Evolutionary conservation across 2,888 invertebrate species (phyloP), one percentile per base, ranked within the genome.

Genomic region (Hirudinaria manillensis): DNA sequence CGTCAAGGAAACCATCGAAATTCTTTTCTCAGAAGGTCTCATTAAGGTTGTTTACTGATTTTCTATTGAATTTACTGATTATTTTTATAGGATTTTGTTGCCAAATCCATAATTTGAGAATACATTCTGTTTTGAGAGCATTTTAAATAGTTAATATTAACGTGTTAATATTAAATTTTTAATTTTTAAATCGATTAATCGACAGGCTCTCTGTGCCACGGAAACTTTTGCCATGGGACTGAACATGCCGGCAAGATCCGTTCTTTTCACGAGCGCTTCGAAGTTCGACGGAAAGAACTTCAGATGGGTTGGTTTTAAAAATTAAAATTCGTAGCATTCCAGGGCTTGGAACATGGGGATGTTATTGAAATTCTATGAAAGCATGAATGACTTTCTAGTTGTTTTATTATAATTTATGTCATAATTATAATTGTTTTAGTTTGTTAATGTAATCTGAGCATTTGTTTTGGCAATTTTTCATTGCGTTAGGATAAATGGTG

Each of bases 201-300:
- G 38, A 67, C 79, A 87, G 87, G 94, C 95, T 0, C 87, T 99
- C 0, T 99, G 99, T 87, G 99, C 99, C 0, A 99, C 99, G 0
- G 99, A 99, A 88, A 99, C 99, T 0, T 99, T 99, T 87, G 95
- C 99, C 27, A 99, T 99, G 99, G 99, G 99, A 0, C 87, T 99
- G 13, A 99, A 99, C 87, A 99, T 99, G 99, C 99, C 99, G 4
- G 99, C 99, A 0, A 90, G 98, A 82, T 99, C 99, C 0, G 99
- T 99, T 0, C 88, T 99, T 0, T 99, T 99, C 82, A 97, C 98
- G 0, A 92, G 91, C 67, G 92, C 93, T 56, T 89, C 94, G 76
- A 99, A 99, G 86, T 99, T 93, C 86, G 99, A 99, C 85, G 99
- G 99, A 27, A 93, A 91, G 84, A 92, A 93, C 83, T 93, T 93